Evolutionary conservation across 2,113 vertebrate species (phyloP).

Genomic region (Ramphastos sulfuratus): DNA sequence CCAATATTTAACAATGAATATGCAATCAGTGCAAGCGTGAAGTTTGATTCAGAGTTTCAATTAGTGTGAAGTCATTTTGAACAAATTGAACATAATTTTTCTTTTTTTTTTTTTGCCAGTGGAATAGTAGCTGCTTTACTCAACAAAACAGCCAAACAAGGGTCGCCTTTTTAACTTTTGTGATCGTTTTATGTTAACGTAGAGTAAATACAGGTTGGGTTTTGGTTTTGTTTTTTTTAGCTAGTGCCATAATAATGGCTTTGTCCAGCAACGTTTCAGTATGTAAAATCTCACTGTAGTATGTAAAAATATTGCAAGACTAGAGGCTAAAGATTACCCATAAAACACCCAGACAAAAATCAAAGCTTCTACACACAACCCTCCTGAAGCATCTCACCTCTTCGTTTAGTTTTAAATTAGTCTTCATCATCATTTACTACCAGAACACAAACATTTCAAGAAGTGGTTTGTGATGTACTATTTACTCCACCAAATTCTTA

Average conservation of each 20-base stretch:
- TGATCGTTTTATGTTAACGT: not conserved
- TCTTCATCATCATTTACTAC: not conserved
- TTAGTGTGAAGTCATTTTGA: not conserved
- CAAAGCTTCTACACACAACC: not conserved
- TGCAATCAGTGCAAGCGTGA: not conserved
- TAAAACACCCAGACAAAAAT: not conserved
- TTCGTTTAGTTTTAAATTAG: not conserved
- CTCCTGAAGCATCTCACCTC: not conserved
- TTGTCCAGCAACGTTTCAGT: not conserved
- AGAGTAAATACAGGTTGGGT: not conserved
- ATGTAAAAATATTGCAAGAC: not conserved
- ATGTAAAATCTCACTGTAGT: not conserved
- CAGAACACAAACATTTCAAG: not conserved
- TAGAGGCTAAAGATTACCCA: conserved; percentile 1
- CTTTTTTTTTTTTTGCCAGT: not conserved
- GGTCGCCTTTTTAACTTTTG: not conserved
- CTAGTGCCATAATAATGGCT: not conserved
- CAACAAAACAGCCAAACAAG: not conserved
- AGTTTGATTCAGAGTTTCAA: not conserved
- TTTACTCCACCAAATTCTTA: conserved; percentile 23
- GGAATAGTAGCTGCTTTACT: not conserved
- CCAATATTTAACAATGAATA: not conserved
- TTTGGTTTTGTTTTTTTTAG: not conserved
- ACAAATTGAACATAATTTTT: not conserved
- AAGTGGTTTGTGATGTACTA: not conserved